A percentile compares a stretch with the other conserved stretches of the same genome.
Conservation (phyloP, 2,888 invertebrate species). For the Agelastica alni region DNA sequence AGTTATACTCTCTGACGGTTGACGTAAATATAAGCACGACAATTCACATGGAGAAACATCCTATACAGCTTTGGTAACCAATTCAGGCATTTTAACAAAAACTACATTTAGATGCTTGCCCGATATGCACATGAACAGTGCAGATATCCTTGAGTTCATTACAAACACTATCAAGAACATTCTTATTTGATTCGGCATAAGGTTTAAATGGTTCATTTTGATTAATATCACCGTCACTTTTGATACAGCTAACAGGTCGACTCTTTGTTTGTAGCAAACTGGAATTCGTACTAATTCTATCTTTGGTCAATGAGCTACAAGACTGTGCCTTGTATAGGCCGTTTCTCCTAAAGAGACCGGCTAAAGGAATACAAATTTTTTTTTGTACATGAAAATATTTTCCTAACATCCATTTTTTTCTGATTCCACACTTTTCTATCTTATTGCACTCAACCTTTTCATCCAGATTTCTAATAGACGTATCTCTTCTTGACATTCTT, state of each 20-base stretch:
- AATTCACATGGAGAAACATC: constrained; percentile 2
- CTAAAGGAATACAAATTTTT: constrained; percentile 66
- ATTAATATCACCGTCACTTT: constrained; percentile 60
- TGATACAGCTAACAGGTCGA: constrained; percentile 55
- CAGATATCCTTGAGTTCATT: constrained; percentile 59
- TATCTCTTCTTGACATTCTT: constrained; percentile 42
- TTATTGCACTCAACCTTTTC: constrained; percentile 46
- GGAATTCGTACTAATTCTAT: constrained; percentile 47
- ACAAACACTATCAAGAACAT: constrained; percentile 56
- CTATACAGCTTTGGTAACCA: constrained; percentile 25
- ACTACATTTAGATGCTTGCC: constrained; percentile 63
- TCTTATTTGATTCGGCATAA: constrained; percentile 26
- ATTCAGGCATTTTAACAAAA: constrained; percentile 56
- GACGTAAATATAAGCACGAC: background rate
- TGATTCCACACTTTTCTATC: constrained; percentile 43
- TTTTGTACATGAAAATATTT: constrained; percentile 72
- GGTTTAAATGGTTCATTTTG: constrained; percentile 56
- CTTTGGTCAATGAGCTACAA: constrained; percentile 65
- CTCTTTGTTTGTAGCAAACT: constrained; percentile 9
- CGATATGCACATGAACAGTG: constrained; percentile 62
- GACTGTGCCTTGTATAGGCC: constrained; percentile 66
- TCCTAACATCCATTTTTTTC: constrained; percentile 65
- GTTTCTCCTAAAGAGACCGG: constrained; percentile 61
- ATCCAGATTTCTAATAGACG: constrained; percentile 33
- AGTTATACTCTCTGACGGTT: background rate